phyloP scores from a whole-genome alignment of 2,113 vertebrate species.

The Pterocles orientalis region DNA sequence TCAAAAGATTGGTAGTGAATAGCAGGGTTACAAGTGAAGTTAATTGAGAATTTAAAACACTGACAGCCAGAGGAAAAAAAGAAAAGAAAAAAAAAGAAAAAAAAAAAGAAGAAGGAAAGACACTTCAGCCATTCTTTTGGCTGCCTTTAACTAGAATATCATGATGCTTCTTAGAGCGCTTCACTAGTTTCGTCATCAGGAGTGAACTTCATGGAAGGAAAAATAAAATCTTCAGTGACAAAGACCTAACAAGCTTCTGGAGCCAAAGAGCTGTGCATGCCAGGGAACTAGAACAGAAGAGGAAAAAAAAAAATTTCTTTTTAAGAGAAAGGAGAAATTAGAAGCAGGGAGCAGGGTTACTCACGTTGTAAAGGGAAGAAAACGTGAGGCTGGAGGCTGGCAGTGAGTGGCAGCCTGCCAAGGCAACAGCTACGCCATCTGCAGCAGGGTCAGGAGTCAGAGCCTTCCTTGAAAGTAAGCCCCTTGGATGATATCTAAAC shows the following conservation, averaged over 20 bases:
- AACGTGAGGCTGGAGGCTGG: neutral
- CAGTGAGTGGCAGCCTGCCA: constrained; percentile 55
- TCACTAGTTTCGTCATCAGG: neutral
- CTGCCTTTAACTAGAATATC: neutral
- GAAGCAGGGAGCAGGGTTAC: neutral
- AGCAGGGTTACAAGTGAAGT: neutral
- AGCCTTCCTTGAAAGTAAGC: constrained; percentile 41
- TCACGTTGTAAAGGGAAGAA: neutral
- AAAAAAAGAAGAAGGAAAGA: neutral
- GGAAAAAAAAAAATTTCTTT: too few relatives aligned
- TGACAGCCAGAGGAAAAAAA: neutral
- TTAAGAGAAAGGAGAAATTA: neutral
- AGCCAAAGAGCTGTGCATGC: constrained; percentile 11
- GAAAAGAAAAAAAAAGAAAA: too few relatives aligned
- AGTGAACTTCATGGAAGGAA: constrained; percentile 35
- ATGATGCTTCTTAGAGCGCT: neutral
- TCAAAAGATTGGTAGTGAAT: constrained; percentile 29
- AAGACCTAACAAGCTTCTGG: constrained; percentile 46
- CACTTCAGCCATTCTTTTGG: neutral
- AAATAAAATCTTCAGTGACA: constrained; percentile 25
- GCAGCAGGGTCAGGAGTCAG: constrained; percentile 32
- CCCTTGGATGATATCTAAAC: constrained; percentile 37
- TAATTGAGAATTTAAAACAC: constrained; percentile 28
- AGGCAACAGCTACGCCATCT: constrained; percentile 40
- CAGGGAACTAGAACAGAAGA: neutral